These are phyloP conservation scores for Synergus itoensis DNA, from an alignment of 2,888 invertebrate genomes.

Conservation along the genomic window DNA sequence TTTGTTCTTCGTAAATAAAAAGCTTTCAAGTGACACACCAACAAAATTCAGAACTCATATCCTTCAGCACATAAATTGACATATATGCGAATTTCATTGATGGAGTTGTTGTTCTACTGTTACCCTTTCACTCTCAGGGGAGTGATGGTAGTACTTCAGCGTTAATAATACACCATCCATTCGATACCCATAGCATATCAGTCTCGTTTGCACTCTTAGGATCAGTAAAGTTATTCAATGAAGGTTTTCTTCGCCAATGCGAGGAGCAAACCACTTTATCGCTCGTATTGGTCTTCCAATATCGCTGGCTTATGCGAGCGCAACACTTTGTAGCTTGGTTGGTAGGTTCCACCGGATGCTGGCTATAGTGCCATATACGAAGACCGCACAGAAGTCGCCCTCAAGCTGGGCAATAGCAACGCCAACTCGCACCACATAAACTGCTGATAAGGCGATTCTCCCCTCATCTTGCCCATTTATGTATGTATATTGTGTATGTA, in stretches of 20 bases:
- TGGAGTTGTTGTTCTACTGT: constrained; percentile 1
- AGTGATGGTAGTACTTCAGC: background rate
- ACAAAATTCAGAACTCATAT: background rate
- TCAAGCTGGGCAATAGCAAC: constrained; percentile 40
- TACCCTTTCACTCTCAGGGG: background rate
- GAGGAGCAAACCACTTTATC: constrained; percentile 29
- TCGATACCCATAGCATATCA: background rate
- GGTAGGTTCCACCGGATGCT: constrained; percentile 40
- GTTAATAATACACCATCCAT: constrained; percentile 29
- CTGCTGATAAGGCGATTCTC: constrained; percentile 62
- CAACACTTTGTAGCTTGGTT: constrained; percentile 42
- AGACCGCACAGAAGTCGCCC: constrained; percentile 41
- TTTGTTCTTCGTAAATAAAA: too few relatives aligned
- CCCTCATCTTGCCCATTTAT: constrained; percentile 43
- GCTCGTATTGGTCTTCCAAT: constrained; percentile 37
- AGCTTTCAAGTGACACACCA: background rate
- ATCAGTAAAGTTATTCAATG: constrained; percentile 35
- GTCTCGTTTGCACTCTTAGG: constrained; percentile 22
- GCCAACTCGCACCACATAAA: constrained; percentile 57
- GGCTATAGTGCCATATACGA: constrained; percentile 21
- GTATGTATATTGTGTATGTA: background rate
- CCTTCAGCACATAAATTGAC: background rate
- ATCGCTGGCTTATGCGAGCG: constrained; percentile 32
- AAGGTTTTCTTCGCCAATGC: constrained; percentile 12
- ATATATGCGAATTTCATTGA: background rate